Evolutionary conservation across 2,888 invertebrate genomes (phyloP), one percentile per base, ranked within the genome.

Genomic region (Oscheius sp.): DNA sequence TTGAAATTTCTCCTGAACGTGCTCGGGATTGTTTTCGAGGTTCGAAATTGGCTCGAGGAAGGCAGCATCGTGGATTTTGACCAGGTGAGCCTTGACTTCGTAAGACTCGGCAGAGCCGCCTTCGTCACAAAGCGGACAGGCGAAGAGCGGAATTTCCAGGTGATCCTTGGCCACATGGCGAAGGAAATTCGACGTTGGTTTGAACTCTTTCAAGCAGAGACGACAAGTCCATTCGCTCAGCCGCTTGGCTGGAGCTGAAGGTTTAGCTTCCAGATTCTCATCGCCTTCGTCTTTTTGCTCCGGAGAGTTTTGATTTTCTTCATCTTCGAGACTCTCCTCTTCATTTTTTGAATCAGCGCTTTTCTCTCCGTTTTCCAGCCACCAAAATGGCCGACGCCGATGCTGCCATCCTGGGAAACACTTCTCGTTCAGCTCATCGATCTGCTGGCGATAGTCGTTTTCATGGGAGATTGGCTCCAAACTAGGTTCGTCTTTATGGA

Each of bases 381-480:
- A 76, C 73, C 73, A 73, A 55, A 71, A 76, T 20, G 75, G 71
- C 48, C 71, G 65, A 34, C 69, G 64, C 3, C 80, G 69, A 55
- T 78, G 78, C 37, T 76, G 71, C 78, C 80, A 78, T 31, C 80
- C 81, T n/a, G 81, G 81, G 72, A 81, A 81, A 65, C 80, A 81
- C 55, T 81, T 66, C 61, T 81, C 81, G 68, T 81, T 81, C 52
- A 79, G 63, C 10, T 37, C 66, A 53, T 81, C 81, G 53, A 81
- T 81, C 48, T 75, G 73, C 12, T 79, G 72, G 17, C 79, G 57
- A 50, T 71, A 74, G 37, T 76, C 69, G 17, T 69, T 63, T 52
- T 81, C 81, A 42, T 81, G 81, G 3, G 79, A 78, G 31, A 81
- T 74, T 5, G 81, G 81, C 48, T 81, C 79, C 50, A 79, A 17